A percentile compares a stretch with the other conserved stretches of the same genome.
Evolutionary conservation across 2,113 vertebrate genomes (phyloP).

Genomic region (Chloebia gouldiae): DNA sequence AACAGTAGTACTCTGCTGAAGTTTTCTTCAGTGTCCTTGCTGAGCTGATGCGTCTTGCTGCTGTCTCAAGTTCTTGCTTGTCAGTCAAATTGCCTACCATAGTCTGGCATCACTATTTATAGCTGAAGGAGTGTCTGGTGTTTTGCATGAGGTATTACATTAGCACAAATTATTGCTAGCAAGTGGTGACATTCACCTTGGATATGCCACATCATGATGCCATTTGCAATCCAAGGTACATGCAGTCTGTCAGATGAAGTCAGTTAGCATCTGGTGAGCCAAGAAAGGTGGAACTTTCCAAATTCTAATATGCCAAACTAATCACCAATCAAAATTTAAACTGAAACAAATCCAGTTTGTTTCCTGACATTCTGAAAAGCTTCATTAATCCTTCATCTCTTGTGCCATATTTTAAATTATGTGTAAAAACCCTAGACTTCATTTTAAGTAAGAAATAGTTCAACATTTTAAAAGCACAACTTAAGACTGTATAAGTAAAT

Average conservation of each 20-base stretch:
- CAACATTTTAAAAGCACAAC: neutral
- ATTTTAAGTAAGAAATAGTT: neutral
- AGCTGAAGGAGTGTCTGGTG: conserved; percentile 17
- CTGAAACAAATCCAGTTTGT: neutral
- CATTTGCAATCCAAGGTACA: conserved; percentile 27
- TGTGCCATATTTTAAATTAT: neutral
- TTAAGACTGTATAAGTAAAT: neutral
- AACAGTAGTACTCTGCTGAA: neutral
- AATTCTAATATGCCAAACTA: neutral
- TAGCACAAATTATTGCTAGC: conserved; percentile 47
- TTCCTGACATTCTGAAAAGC: neutral
- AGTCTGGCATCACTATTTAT: conserved; percentile 49
- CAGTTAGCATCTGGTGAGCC: neutral
- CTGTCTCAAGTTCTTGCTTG: neutral
- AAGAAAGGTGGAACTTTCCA: neutral
- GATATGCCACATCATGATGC: conserved; percentile 24
- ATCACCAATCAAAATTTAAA: neutral
- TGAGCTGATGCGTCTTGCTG: neutral
- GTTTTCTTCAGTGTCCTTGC: neutral
- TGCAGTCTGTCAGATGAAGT: neutral
- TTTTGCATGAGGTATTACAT: conserved; percentile 51
- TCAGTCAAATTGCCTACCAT: conserved; percentile 20
- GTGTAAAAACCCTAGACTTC: neutral
- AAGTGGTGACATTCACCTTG: conserved; percentile 49
- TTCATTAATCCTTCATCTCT: neutral